Evolutionary conservation across 2,888 invertebrate species (phyloP).

Genomic region (Pseudolycoriella hygida): DNA sequence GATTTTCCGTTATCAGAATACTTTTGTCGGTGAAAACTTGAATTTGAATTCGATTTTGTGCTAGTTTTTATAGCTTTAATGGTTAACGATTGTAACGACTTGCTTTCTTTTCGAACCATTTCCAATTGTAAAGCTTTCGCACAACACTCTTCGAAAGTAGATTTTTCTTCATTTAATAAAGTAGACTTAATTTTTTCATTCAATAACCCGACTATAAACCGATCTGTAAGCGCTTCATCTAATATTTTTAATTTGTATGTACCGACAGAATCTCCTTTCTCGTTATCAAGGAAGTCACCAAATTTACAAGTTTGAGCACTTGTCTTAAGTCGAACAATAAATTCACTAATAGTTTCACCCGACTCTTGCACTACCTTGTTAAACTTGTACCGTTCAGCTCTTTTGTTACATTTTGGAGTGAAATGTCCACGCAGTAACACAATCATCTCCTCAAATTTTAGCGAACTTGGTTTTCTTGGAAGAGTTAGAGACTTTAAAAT

Average conservation of each 20-base stretch:
- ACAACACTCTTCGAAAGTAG: neutral
- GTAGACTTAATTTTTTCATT: neutral
- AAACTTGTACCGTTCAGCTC: no score
- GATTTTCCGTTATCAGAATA: neutral
- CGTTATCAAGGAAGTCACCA: neutral
- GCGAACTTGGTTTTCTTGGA: constrained; percentile 5
- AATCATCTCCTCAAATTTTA: no score
- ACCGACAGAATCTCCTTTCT: neutral
- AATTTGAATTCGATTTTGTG: neutral
- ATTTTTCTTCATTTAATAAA: neutral
- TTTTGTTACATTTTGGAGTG: no score
- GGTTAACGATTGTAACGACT: neutral
- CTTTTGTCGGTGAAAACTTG: neutral
- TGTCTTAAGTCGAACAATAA: neutral
- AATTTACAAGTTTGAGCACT: neutral
- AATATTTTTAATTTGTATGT: neutral
- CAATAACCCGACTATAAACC: neutral
- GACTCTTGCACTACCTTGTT: neutral
- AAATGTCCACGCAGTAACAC: no score
- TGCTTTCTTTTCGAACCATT: neutral
- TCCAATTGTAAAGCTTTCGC: neutral
- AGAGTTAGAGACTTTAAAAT: constrained; percentile 5
- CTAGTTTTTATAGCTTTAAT: neutral
- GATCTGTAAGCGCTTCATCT: neutral
- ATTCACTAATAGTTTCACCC: neutral